Conservation (phyloP, 2,113 vertebrate species). For the Laticauda colubrina region DNA sequence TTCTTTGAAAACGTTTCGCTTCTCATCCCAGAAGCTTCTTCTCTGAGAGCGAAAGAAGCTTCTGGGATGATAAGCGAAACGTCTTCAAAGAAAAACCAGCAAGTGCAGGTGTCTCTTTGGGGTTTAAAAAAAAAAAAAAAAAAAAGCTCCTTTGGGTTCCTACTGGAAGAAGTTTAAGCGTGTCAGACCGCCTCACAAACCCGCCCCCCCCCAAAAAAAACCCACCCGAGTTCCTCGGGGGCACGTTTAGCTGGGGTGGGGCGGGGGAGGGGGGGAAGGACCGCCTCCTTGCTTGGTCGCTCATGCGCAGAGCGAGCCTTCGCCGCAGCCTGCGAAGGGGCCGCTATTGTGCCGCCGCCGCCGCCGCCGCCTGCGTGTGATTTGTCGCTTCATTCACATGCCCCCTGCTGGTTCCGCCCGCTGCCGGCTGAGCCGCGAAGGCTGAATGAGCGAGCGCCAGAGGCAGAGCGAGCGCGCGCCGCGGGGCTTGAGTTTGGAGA, state of each 20-base stretch:
- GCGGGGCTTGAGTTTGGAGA: not conserved
- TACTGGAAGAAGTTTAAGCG: not conserved
- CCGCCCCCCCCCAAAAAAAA: no score
- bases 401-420: not conserved
- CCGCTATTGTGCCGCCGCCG: not conserved
- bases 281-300: not conserved
- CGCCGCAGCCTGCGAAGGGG: not conserved
- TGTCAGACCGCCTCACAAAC: not conserved
- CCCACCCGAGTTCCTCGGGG: rapidly evolving
- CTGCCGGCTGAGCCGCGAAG: not conserved
- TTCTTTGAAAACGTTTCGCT: no score
- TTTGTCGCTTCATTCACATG: constrained; percentile 12
- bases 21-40: no score
- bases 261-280: not conserved
- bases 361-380: not conserved
- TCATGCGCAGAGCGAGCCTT: not conserved
- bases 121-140: no score
- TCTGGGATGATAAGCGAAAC: no score
- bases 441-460: constrained; percentile 7
- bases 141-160: not conserved
- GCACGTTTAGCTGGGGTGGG: not conserved
- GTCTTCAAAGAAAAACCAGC: no score
- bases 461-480: not conserved
- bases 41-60: no score
- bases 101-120: no score